phyloP scores from a whole-genome alignment of 2,888 invertebrate genomes.

The Diarsia dahlii region DNA sequence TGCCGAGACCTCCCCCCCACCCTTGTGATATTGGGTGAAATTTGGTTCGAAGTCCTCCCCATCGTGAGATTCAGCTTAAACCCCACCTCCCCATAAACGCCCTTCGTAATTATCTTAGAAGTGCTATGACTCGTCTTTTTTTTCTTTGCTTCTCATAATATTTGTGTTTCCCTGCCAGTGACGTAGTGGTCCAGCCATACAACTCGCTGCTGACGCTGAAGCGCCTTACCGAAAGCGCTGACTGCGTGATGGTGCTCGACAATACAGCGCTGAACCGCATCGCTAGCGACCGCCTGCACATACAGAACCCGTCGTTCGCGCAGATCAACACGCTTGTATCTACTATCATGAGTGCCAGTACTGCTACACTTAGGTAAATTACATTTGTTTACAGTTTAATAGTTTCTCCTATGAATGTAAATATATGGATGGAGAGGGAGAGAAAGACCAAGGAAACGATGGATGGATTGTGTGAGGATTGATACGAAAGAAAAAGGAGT shows the following conservation, averaged over 20 bases:
- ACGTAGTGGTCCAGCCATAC: conserved; percentile 99
- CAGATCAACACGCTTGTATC: conserved; percentile 99
- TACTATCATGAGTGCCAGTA: conserved; percentile 99
- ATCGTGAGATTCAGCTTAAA: no score
- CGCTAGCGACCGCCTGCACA: conserved; percentile 97
- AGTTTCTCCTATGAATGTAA: not conserved
- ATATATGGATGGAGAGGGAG: no score
- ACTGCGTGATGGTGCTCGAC: conserved; percentile 99
- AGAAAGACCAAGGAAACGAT: no score
- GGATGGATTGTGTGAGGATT: no score
- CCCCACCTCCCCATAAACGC: no score
- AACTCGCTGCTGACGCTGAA: conserved; percentile 98
- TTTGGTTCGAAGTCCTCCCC: no score
- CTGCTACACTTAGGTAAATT: conserved; percentile 95
- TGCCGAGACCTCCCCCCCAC: no score
- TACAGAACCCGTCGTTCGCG: conserved; percentile 98
- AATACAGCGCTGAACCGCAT: conserved; percentile 99
- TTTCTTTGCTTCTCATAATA: not conserved
- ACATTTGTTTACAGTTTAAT: not conserved
- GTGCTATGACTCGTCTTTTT: not conserved
- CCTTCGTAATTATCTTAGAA: no score
- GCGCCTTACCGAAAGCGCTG: conserved; percentile 98
- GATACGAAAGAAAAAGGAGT: no score
- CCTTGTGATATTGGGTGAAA: no score
- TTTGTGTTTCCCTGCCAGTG: conserved; percentile 89